Evolutionary conservation across 2,113 vertebrate species (phyloP).

Genomic region (Trogon melanurus): DNA sequence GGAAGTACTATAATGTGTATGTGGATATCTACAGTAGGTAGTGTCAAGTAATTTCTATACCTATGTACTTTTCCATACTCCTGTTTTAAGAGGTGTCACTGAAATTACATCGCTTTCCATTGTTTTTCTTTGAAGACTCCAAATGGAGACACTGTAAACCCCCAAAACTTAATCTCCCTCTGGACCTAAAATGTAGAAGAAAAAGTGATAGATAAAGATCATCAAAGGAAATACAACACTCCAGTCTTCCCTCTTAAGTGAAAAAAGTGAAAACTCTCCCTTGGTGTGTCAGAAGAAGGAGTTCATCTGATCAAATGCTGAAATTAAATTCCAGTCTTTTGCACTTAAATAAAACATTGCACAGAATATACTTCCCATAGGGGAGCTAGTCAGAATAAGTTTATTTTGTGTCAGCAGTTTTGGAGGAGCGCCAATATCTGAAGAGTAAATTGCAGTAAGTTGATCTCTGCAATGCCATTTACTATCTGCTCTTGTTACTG

Average conservation of each 20-base stretch:
- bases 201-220: not conserved
- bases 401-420: not conserved
- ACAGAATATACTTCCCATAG: not conserved
- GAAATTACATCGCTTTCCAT: not conserved
- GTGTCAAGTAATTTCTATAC: not conserved
- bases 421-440: not conserved
- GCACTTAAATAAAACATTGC: not conserved
- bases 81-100: not conserved
- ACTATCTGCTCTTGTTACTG: not conserved
- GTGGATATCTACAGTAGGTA: not conserved
- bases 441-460: not conserved
- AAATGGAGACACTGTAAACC: not conserved
- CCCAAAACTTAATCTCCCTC: not conserved
- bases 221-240: not conserved
- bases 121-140: not conserved
- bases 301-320: rapidly evolving
- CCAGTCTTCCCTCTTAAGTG: rapidly evolving
- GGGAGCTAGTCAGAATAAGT: not conserved
- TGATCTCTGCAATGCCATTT: not conserved
- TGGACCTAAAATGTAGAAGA: not conserved
- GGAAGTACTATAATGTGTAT: not conserved
- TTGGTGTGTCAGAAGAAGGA: not conserved
- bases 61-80: not conserved
- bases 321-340: not conserved
- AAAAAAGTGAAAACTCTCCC: not conserved